A percentile compares a stretch with the other conserved stretches of the same genome.
These are phyloP conservation scores for Sinocyclocheilus anshuiensis DNA, from an alignment of 2,113 vertebrate genomes.

Conservation along the genomic window DNA sequence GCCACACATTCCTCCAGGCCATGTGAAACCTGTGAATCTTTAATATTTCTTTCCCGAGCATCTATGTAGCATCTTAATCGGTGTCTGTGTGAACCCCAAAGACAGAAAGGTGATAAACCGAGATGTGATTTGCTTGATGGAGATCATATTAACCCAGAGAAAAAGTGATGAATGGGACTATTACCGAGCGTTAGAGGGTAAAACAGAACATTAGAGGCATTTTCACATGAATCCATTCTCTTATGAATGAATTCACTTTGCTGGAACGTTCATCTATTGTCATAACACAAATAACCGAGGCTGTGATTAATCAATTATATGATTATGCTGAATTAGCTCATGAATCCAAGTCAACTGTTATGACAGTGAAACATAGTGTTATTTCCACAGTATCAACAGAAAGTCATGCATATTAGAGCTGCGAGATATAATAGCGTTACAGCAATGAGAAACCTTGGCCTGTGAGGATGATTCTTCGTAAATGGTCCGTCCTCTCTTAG, in stretches of 20 bases:
- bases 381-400: too few species aligned
- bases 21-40: background rate
- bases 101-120: background rate
- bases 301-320: background rate
- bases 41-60: background rate
- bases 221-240: background rate
- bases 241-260: background rate
- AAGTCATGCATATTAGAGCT: too few species aligned
- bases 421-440: too few species aligned
- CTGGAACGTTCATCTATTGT: background rate
- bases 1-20: background rate
- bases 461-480: constrained; percentile 22
- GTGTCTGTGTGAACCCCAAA: background rate
- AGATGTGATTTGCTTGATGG: background rate
- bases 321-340: constrained; percentile 17
- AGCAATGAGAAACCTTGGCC: background rate
- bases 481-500: background rate
- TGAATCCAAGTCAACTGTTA: constrained; percentile 10
- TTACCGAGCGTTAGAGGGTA: background rate
- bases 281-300: background rate
- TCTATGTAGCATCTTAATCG: background rate
- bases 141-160: background rate
- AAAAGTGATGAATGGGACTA: constrained; percentile 11
- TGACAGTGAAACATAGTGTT: too few species aligned
- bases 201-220: background rate